phyloP scores from a whole-genome alignment of 2,888 invertebrate genomes.

The Fabriciana adippe region DNA sequence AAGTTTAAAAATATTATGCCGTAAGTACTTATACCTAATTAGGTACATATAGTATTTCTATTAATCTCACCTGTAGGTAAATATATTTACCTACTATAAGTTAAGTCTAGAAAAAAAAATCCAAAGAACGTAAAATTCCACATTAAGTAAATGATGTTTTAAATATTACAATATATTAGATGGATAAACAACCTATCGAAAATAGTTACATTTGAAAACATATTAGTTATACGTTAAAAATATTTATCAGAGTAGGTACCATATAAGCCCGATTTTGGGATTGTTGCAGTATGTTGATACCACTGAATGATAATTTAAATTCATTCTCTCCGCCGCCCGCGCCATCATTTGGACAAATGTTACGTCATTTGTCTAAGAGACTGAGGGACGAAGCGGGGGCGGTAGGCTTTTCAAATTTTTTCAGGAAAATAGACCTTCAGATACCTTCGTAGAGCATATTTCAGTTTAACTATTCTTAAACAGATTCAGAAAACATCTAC shows the following conservation, averaged over 20 bases:
- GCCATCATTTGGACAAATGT: constrained; percentile 84
- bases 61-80: too few species aligned
- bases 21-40: too few species aligned
- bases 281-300: constrained; percentile 75
- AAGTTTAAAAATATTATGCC: too few species aligned
- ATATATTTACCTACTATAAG: too few species aligned
- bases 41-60: too few species aligned
- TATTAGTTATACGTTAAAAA: constrained; percentile 3
- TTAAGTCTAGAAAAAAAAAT: too few species aligned
- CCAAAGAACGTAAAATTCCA: too few species aligned
- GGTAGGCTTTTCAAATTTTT: constrained; percentile 46
- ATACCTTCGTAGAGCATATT: constrained; percentile 48
- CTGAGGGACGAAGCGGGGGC: constrained; percentile 59
- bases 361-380: constrained; percentile 81
- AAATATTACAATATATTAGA: too few species aligned
- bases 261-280: constrained; percentile 68
- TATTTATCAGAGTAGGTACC: constrained; percentile 46
- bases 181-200: too few species aligned
- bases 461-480: constrained; percentile 50
- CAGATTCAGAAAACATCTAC: constrained; percentile 74
- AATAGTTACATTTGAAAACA: background rate
- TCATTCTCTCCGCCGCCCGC: constrained; percentile 83
- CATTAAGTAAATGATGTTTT: too few species aligned
- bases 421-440: constrained; percentile 54
- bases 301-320: constrained; percentile 84